Base-by-base conservation (phyloP, 2,888 invertebrate genomes). In the Ariolimax columbianus region DNA sequence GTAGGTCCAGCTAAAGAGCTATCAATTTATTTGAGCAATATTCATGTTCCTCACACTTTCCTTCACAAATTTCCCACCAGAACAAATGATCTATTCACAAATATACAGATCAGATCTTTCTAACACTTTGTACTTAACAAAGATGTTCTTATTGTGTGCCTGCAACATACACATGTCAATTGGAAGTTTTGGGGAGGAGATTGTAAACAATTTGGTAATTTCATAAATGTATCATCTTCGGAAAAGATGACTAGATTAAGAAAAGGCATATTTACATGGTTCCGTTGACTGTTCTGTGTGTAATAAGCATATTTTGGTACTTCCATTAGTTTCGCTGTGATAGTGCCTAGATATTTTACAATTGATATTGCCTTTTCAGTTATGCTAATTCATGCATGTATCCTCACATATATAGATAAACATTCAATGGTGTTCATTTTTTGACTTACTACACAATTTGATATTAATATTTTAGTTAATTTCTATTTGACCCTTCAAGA, bases 241-340 rank as follows among this genome's bases (percentile, higher is more conserved):
- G 55, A 4, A 4, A 9, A 17, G 55, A 55, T 19, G 9, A 19
- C 55, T 63, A n/a, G 59, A 9, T 47, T 47, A 47, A 6, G 14
- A 47, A 47, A 23, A 63, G n/a, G 23, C 23, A 23, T 40, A 26
- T 70, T 38, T 26, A 66, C 70, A 7, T 70, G 38, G 0, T 26
- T 36, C 19, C 38, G 7, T 30, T 70, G 40, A 1, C 23, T 70
- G 70, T 70, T 68, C 36, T 4, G 36, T 70, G 70, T 70, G 70
- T 70, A 70, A 40, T 70, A 17, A 70, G 26, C 9, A 30, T 43
- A 73, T 30, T 78, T 63, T 30, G n/a, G 63, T 40, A 36, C 47
- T 78, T 78, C 38, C 11, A 63, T 14, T 78, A 78, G 63, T 78
- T 63, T 59, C 40, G n/a, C 26, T 63, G 78, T 78, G 78, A 78